Percentiles rank a stretch among this genome's conserved stretches.
Conservation (phyloP, 2,888 invertebrate genomes). For the Nasonovia ribisnigri region DNA sequence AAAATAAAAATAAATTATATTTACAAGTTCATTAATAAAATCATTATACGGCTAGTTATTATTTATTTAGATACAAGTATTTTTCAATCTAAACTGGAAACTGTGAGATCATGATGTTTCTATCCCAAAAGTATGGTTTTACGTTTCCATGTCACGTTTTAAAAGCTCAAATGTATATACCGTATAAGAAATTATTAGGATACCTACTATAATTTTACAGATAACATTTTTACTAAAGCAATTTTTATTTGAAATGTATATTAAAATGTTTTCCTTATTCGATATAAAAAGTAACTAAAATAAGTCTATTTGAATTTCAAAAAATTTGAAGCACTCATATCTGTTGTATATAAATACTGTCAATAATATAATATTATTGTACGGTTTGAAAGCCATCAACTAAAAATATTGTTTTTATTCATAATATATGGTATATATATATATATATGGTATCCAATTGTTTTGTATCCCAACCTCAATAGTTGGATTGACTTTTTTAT, state of each 20-base stretch:
- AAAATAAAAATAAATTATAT: background rate
- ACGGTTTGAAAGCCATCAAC: background rate
- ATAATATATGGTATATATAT: no score
- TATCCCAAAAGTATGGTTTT: background rate
- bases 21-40: background rate
- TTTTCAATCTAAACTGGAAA: background rate
- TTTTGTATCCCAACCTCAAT: background rate
- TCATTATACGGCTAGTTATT: background rate
- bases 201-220: background rate
- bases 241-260: background rate
- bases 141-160: background rate
- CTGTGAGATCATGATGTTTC: background rate
- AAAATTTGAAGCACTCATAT: background rate
- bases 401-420: background rate
- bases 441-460: background rate
- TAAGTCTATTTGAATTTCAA: background rate
- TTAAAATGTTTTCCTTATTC: background rate
- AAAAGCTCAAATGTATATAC: background rate
- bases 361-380: background rate
- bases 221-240: slow-evolving; percentile 10
- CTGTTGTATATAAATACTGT: background rate
- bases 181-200: background rate
- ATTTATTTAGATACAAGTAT: background rate
- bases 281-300: background rate
- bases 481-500: slow-evolving; percentile 32